Percentiles rank a stretch among this genome's conserved stretches.
Conservation (phyloP, 2,113 vertebrate species). For the Thamnophis sirtalis region DNA sequence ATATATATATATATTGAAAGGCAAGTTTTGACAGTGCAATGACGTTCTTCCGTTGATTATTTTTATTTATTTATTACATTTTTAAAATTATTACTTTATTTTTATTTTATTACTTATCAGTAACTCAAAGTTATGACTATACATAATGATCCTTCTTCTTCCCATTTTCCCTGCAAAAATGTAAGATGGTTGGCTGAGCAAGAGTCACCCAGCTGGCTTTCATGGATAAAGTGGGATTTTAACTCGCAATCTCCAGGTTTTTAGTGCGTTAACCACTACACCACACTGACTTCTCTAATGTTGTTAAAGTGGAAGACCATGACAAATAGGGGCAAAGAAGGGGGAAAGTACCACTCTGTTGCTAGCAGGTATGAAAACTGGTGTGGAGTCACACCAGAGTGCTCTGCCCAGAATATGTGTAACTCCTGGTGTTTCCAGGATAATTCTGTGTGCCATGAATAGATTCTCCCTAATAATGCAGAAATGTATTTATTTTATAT, state of each 20-base stretch:
- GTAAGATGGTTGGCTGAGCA: background rate
- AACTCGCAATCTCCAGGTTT: too few species aligned
- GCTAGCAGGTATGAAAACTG: background rate
- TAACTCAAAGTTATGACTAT: background rate
- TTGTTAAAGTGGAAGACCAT: background rate
- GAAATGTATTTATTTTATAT: background rate
- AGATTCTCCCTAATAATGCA: background rate
- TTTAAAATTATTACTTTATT: background rate
- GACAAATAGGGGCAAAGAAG: background rate
- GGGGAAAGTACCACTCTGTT: background rate
- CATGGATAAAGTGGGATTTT: too few species aligned
- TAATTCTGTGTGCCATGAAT: background rate
- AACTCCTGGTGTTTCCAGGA: background rate
- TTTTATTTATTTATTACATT: background rate
- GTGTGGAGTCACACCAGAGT: background rate
- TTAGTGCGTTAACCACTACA: too few species aligned
- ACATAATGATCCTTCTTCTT: background rate
- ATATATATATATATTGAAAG: too few species aligned
- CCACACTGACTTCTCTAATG: too few species aligned
- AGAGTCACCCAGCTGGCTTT: too few species aligned
- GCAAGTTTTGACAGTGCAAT: background rate
- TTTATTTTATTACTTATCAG: background rate
- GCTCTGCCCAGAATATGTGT: background rate
- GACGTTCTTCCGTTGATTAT: background rate
- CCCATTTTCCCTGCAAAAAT: background rate